A percentile compares a stretch with the other conserved stretches of the same genome.
phyloP scores from a whole-genome alignment of 2,888 invertebrate species.

The Cephus nigrinus region DNA sequence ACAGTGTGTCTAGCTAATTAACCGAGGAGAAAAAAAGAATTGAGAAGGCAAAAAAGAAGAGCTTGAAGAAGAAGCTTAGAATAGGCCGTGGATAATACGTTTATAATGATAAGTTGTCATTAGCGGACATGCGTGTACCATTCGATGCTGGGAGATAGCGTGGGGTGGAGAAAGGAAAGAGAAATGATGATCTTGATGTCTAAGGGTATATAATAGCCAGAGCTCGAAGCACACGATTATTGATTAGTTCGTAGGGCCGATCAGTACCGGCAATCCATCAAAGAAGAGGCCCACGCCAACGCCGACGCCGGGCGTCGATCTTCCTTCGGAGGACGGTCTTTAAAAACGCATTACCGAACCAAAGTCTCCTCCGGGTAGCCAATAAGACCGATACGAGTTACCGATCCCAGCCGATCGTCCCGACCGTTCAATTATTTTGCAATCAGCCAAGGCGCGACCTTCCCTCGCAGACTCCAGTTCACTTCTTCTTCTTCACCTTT shows the following conservation, averaged over 20 bases:
- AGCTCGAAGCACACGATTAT: constrained; percentile 58
- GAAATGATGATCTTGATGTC: constrained; percentile 60
- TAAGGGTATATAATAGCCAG: constrained; percentile 53
- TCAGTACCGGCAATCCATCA: constrained; percentile 65
- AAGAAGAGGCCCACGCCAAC: constrained; percentile 39
- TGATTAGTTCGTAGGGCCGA: constrained; percentile 65
- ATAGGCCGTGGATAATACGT: constrained; percentile 47
- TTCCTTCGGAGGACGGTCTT: constrained; percentile 58
- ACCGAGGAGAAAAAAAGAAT: neutral
- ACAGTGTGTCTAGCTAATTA: neutral
- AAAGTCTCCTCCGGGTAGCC: constrained; percentile 44
- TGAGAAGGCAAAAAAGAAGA: neutral
- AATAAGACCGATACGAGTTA: constrained; percentile 60
- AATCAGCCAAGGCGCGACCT: constrained; percentile 48
- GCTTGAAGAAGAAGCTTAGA: neutral
- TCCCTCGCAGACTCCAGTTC: neutral
- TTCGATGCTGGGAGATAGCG: constrained; percentile 14
- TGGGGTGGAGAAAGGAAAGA: constrained; percentile 36
- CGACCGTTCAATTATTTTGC: constrained; percentile 65
- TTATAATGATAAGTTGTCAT: constrained; percentile 61
- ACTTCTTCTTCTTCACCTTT: neutral
- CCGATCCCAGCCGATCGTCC: constrained; percentile 57
- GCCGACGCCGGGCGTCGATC: constrained; percentile 34
- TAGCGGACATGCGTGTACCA: constrained; percentile 34
- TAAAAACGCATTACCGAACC: constrained; percentile 65